Conservation (phyloP, 1,140 invertebrate genomes). For the Agrypnia vestita region DNA sequence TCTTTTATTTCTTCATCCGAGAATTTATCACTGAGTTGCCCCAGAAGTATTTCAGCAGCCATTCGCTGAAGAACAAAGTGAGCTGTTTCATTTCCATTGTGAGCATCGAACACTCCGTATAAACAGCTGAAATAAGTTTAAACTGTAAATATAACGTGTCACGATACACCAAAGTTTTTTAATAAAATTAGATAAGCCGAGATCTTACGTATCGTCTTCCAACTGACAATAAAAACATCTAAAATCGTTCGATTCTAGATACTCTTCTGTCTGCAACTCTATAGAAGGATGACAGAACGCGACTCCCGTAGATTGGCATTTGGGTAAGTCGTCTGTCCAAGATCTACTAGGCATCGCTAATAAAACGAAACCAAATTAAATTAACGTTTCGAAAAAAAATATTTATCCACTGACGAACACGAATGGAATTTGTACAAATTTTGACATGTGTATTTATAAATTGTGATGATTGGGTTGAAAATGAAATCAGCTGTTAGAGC, state of each 20-base stretch:
- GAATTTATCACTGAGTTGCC: constrained; percentile 78
- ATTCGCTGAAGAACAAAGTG: constrained; percentile 88
- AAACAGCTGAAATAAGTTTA: constrained; percentile 72
- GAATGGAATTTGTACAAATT: neutral
- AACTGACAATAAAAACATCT: constrained; percentile 87
- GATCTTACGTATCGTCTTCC: constrained; percentile 76
- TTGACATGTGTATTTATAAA: too few relatives aligned
- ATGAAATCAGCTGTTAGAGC: too few relatives aligned
- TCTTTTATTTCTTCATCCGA: constrained; percentile 83
- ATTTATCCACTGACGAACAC: neutral
- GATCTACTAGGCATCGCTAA: constrained; percentile 51
- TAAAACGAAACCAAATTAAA: too few relatives aligned
- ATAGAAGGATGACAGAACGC: constrained; percentile 87
- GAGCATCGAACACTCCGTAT: constrained; percentile 93
- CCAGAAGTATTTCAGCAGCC: constrained; percentile 89
- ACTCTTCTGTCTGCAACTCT: constrained; percentile 83
- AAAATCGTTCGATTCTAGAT: constrained; percentile 87
- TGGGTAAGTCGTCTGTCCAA: constrained; percentile 92
- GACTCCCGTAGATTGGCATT: constrained; percentile 86
- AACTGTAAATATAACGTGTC: neutral
- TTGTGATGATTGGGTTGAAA: too few relatives aligned
- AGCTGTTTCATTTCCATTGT: constrained; percentile 84
- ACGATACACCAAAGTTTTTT: too few relatives aligned
- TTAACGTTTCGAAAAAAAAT: neutral
- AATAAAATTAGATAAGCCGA: constrained; percentile 14